Conservation (phyloP, 2,888 invertebrate genomes). For the Gastracanthus pulcherrimus region DNA sequence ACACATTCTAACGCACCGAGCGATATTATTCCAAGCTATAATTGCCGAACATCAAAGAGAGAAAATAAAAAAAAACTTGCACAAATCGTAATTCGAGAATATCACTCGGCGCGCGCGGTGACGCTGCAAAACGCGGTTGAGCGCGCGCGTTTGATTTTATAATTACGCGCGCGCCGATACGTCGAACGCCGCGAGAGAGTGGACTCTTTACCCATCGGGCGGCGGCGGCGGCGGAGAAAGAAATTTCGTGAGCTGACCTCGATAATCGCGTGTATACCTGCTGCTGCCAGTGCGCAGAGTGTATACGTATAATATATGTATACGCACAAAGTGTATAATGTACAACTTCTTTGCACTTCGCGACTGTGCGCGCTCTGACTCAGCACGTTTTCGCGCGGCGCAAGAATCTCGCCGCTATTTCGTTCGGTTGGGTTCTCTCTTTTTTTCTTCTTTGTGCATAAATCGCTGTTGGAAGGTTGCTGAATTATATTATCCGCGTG, state of each 20-base stretch:
- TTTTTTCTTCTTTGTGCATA: background rate
- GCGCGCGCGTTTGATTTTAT: constrained; percentile 36
- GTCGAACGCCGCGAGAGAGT: background rate
- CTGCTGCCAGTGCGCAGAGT: too few species aligned
- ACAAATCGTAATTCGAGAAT: background rate
- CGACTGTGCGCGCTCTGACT: background rate
- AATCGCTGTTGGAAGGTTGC: too few species aligned
- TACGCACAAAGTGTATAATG: background rate
- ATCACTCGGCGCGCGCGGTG: background rate
- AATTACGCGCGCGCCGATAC: background rate
- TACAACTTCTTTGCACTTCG: background rate
- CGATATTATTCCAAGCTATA: too few species aligned
- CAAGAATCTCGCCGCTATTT: background rate
- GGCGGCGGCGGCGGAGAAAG: constrained; percentile 14
- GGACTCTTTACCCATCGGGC: background rate
- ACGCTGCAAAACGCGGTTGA: background rate
- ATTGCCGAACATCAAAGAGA: too few species aligned
- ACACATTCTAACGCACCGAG: too few species aligned
- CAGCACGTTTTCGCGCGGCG: background rate
- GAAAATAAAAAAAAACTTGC: too few species aligned
- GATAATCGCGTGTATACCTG: too few species aligned
- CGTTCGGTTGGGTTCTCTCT: background rate
- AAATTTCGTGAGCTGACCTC: constrained; percentile 53
- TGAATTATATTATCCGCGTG: too few species aligned
- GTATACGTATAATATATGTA: background rate